phyloP scores from a whole-genome alignment of 53 echinoderm and acorn worm species.

The Paracentrotus lividus region DNA sequence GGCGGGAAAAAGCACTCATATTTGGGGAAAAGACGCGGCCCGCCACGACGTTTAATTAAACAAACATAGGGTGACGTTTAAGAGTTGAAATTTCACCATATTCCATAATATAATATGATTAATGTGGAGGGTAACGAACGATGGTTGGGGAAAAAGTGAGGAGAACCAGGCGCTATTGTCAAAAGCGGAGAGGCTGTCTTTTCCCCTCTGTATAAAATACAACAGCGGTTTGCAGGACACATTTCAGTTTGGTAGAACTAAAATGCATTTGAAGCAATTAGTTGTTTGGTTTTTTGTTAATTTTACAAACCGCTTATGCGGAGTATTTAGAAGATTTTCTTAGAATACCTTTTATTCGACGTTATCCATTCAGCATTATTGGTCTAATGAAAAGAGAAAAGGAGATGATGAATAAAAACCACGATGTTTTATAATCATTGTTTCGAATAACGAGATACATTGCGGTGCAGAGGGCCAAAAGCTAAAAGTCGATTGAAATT shows the following conservation, averaged over 20 bases:
- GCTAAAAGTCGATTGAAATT: too few relatives aligned
- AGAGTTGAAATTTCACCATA: slow-evolving; percentile 37
- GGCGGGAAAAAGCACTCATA: neutral
- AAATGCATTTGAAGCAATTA: neutral
- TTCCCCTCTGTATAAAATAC: neutral
- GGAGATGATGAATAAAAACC: neutral
- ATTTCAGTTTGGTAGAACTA: neutral
- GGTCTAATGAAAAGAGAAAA: neutral
- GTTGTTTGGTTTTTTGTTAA: neutral
- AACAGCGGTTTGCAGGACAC: slow-evolving; percentile 5
- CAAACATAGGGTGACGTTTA: slow-evolving; percentile 62
- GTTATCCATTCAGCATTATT: neutral
- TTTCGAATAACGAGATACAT: neutral
- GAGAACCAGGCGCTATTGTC: slow-evolving; percentile 40
- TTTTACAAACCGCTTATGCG: neutral
- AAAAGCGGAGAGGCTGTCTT: neutral
- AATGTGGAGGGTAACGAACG: slow-evolving; percentile 28
- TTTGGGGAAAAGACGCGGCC: slow-evolving; percentile 16
- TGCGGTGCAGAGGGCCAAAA: neutral
- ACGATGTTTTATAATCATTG: neutral
- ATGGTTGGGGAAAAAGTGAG: slow-evolving; percentile 3
- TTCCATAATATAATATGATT: slow-evolving; percentile 20
- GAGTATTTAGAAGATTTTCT: neutral
- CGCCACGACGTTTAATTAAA: slow-evolving; percentile 66
- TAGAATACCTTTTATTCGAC: neutral